Base-by-base conservation (phyloP, 2,888 invertebrate species). In the Theretra japonica region DNA sequence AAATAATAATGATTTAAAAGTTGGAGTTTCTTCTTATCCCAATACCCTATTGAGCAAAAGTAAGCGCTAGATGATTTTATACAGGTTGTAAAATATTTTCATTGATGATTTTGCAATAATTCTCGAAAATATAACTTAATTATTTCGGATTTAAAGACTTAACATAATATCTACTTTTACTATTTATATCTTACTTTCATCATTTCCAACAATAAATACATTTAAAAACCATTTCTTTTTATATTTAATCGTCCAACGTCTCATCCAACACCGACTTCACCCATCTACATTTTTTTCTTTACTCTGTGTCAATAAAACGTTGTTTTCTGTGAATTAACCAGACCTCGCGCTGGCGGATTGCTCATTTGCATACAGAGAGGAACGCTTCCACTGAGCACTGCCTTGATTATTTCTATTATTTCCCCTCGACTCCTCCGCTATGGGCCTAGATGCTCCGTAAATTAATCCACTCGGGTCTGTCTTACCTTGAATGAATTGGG, bases 331-430 rank as follows among this genome's bases (percentile, higher is more conserved):
- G 86, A 88, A 90, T 90, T 90, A 89, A 89, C 85, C 83, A 83
- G 84, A 81, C 82, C 82, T 78, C 81, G 75, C 83, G 80, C 83
- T 80, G 84, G 86, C 83, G 85, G 84, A 86, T 85, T 84, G 84
- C 87, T 83, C 82, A 90, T 90, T 90, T 86, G 87, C 90, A 90
- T 90, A 90, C 83, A 90, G 86, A 90, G 87, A 84, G 85, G 79
- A 82, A 80, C 82, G 79, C 80, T 83, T 80, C 80, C 79, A 82
- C 81, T 76, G 77, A 75, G 79, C 75, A 79, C 30, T 59, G 79
- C 76, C 82, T 81, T 88, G 86, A 89, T 90, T 87, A 89, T 89
- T 88, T 89, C 87, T 88, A 86, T 89, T 88, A 89, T 88, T 89
- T 62, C 62, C 56, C 56, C 62, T 33, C 70, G n/a, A 21, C 65